These are phyloP conservation scores for Heteronetta atricapilla DNA, from an alignment of 2,113 vertebrate genomes.

Conservation along the genomic window DNA sequence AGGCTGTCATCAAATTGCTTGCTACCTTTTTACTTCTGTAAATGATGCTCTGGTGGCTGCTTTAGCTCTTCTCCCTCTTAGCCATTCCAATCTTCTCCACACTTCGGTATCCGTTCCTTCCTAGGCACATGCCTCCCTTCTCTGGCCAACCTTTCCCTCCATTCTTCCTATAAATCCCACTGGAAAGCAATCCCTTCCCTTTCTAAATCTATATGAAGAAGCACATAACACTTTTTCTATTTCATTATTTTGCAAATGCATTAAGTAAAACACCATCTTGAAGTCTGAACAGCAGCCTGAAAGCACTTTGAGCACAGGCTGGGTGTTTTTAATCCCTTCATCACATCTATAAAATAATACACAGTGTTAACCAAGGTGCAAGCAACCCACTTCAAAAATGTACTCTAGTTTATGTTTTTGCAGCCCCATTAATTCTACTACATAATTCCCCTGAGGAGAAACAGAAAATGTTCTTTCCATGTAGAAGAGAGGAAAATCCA, in stretches of 20 bases:
- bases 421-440: conserved; percentile 29
- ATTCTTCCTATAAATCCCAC: background rate
- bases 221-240: background rate
- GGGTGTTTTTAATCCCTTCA: background rate
- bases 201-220: background rate
- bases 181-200: background rate
- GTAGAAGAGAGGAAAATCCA: conserved; percentile 13
- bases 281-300: background rate
- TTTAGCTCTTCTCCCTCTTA: background rate
- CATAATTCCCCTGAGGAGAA: background rate
- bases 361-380: background rate
- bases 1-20: background rate
- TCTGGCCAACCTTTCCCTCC: background rate
- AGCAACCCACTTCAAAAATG: conserved; percentile 5
- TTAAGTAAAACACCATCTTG: background rate
- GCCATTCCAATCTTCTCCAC: background rate
- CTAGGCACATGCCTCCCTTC: background rate
- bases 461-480: conserved; percentile 11
- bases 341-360: conserved; percentile 18
- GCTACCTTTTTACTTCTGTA: background rate
- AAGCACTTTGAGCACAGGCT: background rate
- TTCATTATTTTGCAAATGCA: background rate
- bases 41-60: background rate
- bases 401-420: conserved; percentile 1
- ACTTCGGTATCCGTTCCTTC: background rate